A percentile compares a stretch with the other conserved stretches of the same genome.
These are phyloP conservation scores for Anthophora plumipes DNA, from an alignment of 2,888 invertebrate species.

Conservation along the genomic window DNA sequence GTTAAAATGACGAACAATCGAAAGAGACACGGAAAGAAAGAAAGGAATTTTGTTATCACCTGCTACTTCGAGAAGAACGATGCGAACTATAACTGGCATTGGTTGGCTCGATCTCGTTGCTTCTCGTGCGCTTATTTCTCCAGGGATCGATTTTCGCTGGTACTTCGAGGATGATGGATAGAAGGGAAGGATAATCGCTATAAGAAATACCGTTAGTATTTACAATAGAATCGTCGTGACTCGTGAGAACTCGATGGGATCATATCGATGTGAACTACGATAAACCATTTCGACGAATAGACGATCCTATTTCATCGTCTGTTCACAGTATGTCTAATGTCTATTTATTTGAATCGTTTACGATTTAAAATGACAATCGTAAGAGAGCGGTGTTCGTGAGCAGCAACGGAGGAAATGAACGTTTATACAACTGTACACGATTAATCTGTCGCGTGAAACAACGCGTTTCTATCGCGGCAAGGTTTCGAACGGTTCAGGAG, in stretches of 20 bases:
- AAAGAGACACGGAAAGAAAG: conserved; percentile 15
- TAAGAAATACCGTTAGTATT: conserved; percentile 32
- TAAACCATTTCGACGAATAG: conserved; percentile 12
- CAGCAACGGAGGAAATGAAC: conserved; percentile 28
- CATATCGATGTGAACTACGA: conserved; percentile 23
- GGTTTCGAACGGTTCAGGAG: conserved; percentile 31
- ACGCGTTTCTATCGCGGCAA: not conserved
- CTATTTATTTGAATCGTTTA: conserved; percentile 29
- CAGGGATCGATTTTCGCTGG: not conserved
- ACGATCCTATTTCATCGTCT: conserved; percentile 18
- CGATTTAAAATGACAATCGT: conserved; percentile 27
- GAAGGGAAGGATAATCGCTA: not conserved
- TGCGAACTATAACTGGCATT: conserved; percentile 17
- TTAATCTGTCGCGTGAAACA: conserved; percentile 3
- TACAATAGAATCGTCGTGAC: conserved; percentile 26
- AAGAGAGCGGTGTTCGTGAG: conserved; percentile 14
- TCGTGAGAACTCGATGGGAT: conserved; percentile 27
- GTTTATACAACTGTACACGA: conserved; percentile 20
- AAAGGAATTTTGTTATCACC: not conserved
- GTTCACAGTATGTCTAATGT: conserved; percentile 20
- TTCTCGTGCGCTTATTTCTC: not conserved
- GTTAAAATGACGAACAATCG: conserved; percentile 12
- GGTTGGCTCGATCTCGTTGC: not conserved
- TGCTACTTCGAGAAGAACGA: conserved; percentile 25
- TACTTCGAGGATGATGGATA: not conserved